Evolutionary conservation across 2,888 invertebrate species (phyloP).

Genomic region (Empis stercorea): DNA sequence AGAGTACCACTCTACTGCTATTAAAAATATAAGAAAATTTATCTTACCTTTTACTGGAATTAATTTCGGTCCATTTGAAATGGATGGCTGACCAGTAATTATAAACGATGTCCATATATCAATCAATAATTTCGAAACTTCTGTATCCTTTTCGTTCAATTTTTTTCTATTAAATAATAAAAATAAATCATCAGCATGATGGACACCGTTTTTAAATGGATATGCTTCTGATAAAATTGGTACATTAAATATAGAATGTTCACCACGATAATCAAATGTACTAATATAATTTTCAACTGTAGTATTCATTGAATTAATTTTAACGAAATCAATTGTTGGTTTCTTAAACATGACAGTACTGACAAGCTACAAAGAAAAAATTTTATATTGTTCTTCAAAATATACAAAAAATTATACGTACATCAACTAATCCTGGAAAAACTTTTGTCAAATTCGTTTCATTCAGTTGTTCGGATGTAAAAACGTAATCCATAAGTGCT

Average conservation of each 20-base stretch:
- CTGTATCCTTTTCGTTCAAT: slow-evolving; percentile 27
- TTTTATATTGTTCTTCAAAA: neutral
- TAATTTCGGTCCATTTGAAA: slow-evolving; percentile 16
- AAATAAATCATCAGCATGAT: slow-evolving; percentile 48
- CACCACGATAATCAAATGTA: slow-evolving; percentile 39
- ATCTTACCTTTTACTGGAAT: slow-evolving; percentile 10
- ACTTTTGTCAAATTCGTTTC: slow-evolving; percentile 34
- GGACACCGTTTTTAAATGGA: slow-evolving; percentile 40
- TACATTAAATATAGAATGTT: slow-evolving; percentile 35
- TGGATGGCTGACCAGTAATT: slow-evolving; percentile 24
- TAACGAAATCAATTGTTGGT: slow-evolving; percentile 32
- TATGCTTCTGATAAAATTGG: slow-evolving; percentile 32
- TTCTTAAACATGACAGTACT: slow-evolving; percentile 31
- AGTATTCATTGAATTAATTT: slow-evolving; percentile 19
- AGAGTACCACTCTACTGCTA: too few species aligned
- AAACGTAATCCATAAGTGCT: slow-evolving; percentile 32
- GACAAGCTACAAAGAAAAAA: slow-evolving; percentile 16
- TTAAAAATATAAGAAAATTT: neutral
- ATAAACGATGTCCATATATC: slow-evolving; percentile 36
- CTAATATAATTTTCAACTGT: slow-evolving; percentile 35
- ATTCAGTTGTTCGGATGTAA: slow-evolving; percentile 27
- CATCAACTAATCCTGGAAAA: slow-evolving; percentile 39
- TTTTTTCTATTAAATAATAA: slow-evolving; percentile 38
- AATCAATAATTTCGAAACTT: slow-evolving; percentile 37
- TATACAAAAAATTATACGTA: slow-evolving; percentile 21